Evolutionary conservation across 2,113 vertebrate genomes (phyloP), one percentile per base, ranked within the genome.

Genomic region (Crotalus tigris): DNA sequence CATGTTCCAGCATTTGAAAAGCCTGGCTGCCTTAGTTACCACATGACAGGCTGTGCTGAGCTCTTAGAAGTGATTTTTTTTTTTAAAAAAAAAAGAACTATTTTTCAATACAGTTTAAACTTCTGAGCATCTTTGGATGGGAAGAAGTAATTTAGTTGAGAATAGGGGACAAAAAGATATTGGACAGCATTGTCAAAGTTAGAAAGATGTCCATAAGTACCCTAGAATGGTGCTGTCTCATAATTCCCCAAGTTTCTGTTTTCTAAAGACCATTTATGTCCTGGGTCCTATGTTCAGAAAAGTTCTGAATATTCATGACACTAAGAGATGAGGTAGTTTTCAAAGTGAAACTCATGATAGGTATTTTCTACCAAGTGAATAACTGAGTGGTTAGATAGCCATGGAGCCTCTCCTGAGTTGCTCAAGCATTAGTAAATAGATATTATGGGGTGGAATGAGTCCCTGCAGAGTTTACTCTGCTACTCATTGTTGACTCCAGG

Each of bases 11-110:
- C 10, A 54, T 85, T 44, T 88, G 29, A 85, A 89, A 91, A 88
- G 54, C 59, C 86, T 85, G 19, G 86, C 59, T 91, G 90, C 75
- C 90, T 93, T 91, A 55, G 85, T 91, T 93, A 93, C 93, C 1
- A 15, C 87, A 91, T 81, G n/a, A 21, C 86, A 88, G 88, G 55
- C 46, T 86, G 87, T 54, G 24, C 90, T 44, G 55, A 91, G 87
- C 61, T 89, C 46, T 17, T 13, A 86, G 53, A 46, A 88, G 39
- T 15, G 51, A 15, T 53, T n/a, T 33, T 69, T 69, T 69, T 33
- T 33, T 33, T 39, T 39, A 39, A 39, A 39, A 24, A 59, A 26
- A 10, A 29, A 29, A 29, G 24, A 29, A n/a, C 4, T 17, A 33
- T 33, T 81, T 81, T 81, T 81, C 75, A 81, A 21, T 44, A 9